Evolutionary conservation across 2,888 invertebrate species (phyloP), one percentile per base, ranked within the genome.

Genomic region (Mesoligia furuncula): DNA sequence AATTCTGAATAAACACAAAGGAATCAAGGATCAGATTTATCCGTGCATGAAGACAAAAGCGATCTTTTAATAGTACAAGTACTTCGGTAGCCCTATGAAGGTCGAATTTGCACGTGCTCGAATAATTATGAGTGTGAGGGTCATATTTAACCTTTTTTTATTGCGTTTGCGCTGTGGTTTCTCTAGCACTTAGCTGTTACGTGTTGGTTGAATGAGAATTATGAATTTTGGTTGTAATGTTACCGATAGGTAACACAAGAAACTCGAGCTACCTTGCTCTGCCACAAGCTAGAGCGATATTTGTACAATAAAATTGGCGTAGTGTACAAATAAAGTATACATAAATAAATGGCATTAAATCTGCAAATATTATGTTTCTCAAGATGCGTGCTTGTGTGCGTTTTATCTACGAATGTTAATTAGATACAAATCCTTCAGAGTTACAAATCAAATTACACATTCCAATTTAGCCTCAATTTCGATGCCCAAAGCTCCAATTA

Each of bases 31-130:
- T 65, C 59, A 66, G 65, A 84, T 75, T 73, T 77, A 85, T 84
- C 85, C 88, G 81, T 88, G 90, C 90, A 88, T 90, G 80, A 89
- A 92, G 86, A 92, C 91, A 83, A 85, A 81, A 69, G 24, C 27
- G 42, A 27, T 59, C 15, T 72, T 84, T 80, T 59, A 59, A 70
- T 54, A 36, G 67, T 57, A 48, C 36, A 54, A 31, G n/a, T 62
- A 67, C 36, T 62, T 45, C 31, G 27, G 80, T 57, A 79, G 57
- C 67, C 73, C 62, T 64, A 0, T 31, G 73, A 81, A 80, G 81
- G 81, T 51, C 51, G n/a, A 51, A 27, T 72, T 59, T 57, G 42
- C 72, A 62, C 67, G 67, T 80, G 80, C 5, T 42, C 20, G 27
- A 36, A 80, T 85, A 51, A 79, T 62, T 83, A 77, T 45, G 59